Conservation (phyloP, 2,888 invertebrate genomes). For the Osmoderma eremita region DNA sequence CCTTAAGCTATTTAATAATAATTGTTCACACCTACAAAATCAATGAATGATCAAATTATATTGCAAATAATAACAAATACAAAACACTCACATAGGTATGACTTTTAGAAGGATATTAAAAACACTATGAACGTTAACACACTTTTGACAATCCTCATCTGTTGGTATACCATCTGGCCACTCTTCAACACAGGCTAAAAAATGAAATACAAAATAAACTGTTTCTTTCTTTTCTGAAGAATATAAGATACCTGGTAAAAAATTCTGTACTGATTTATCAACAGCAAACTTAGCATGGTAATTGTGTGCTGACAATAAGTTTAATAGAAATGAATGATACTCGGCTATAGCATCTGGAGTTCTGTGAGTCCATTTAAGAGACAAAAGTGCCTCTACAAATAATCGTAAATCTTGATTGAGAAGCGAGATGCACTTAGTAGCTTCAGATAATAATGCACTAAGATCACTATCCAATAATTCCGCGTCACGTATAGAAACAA, state of each 20-base stretch:
- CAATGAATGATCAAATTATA: too few species aligned
- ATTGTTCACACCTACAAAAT: conserved; percentile 74
- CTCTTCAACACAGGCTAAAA: conserved; percentile 64
- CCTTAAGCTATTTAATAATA: conserved; percentile 73
- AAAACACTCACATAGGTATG: conserved; percentile 69
- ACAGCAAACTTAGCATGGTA: conserved; percentile 72
- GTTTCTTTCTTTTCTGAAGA: neutral
- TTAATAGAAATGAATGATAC: conserved; percentile 73
- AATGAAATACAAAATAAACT: neutral
- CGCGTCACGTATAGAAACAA: conserved; percentile 65
- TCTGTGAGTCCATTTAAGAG: conserved; percentile 69
- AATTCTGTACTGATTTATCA: conserved; percentile 69
- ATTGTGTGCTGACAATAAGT: conserved; percentile 75
- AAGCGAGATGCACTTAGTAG: conserved; percentile 69
- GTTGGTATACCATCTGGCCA: conserved; percentile 72
- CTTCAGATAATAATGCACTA: conserved; percentile 67
- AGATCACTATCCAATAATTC: conserved; percentile 69
- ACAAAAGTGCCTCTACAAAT: conserved; percentile 71
- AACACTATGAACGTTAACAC: conserved; percentile 72
- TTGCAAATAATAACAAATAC: neutral
- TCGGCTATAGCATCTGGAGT: conserved; percentile 65
- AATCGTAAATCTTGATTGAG: conserved; percentile 68
- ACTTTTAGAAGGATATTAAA: conserved; percentile 63
- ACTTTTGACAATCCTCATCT: conserved; percentile 66
- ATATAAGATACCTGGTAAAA: conserved; percentile 67